phyloP scores from a whole-genome alignment of 1,140 invertebrate species.

The Thaumatotibia leucotreta region DNA sequence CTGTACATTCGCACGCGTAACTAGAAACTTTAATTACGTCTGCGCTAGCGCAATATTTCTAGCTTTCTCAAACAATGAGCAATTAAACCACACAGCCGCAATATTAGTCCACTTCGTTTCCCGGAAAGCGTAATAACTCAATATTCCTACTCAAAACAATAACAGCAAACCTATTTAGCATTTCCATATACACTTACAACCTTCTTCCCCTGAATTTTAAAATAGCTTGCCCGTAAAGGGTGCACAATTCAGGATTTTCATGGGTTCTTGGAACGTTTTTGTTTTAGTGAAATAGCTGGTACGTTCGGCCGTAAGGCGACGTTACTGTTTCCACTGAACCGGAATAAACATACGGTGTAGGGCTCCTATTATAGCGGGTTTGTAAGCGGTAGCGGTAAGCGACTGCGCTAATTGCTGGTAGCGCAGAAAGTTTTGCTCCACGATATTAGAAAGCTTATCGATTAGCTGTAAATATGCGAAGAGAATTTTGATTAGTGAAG shows the following conservation, averaged over 20 bases:
- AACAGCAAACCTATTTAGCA: not conserved
- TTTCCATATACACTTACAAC: not conserved
- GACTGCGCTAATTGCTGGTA: not conserved
- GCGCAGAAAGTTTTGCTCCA: no score
- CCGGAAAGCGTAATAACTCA: slow-evolving; percentile 9
- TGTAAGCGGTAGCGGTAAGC: not conserved
- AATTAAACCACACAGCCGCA: slow-evolving; percentile 7
- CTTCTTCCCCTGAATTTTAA: not conserved
- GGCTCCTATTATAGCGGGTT: slow-evolving; percentile 20
- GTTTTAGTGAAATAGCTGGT: slow-evolving; percentile 6
- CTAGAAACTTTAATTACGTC: not conserved
- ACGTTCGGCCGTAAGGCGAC: slow-evolving; percentile 36
- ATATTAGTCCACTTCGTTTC: slow-evolving; percentile 7
- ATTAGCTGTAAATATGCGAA: no score
- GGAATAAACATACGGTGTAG: slow-evolving; percentile 34
- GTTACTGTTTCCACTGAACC: slow-evolving; percentile 42
- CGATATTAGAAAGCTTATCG: no score
- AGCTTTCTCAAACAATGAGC: slow-evolving; percentile 6
- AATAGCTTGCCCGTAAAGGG: not conserved
- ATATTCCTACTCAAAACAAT: not conserved
- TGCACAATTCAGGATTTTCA: not conserved
- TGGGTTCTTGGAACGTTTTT: not conserved
- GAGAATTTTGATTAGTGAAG: no score
- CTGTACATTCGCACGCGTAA: not conserved
- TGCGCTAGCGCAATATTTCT: not conserved